phyloP scores from a whole-genome alignment of 1,140 invertebrate species.

The Carposina sasakii region DNA sequence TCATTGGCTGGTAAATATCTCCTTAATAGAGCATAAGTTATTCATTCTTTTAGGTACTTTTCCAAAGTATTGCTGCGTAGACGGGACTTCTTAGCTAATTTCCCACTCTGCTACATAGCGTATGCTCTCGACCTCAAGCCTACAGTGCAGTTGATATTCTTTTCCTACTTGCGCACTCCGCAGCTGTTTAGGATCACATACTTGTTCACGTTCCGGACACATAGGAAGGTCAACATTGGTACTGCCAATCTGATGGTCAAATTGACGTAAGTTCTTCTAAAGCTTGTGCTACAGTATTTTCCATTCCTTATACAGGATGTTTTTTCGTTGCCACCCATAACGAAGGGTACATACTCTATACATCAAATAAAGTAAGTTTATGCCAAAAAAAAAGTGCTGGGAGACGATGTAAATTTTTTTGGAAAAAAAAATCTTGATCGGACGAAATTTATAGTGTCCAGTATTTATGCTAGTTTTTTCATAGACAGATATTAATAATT shows the following conservation, averaged over 20 bases:
- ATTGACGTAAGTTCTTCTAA: conserved; percentile 62
- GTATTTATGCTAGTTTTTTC: no score
- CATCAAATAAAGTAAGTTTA: no score
- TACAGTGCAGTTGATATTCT: conserved; percentile 36
- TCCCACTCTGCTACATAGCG: conserved; percentile 53
- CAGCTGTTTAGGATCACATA: conserved; percentile 61
- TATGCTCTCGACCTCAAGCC: conserved; percentile 37
- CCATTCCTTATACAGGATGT: no score
- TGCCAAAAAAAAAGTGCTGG: no score
- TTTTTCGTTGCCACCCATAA: no score
- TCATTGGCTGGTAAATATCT: no score
- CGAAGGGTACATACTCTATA: no score
- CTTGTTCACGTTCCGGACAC: conserved; percentile 56
- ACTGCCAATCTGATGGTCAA: conserved; percentile 58
- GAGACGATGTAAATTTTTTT: no score
- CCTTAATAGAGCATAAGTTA: conserved; percentile 2
- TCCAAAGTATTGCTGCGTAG: conserved; percentile 46
- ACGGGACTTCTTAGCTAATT: conserved; percentile 57
- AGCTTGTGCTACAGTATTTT: no score
- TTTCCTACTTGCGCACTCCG: conserved; percentile 54
- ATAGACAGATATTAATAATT: no score
- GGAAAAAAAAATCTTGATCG: no score
- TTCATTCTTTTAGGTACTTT: conserved; percentile 47
- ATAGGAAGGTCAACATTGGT: conserved; percentile 54
- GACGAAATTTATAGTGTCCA: no score